A percentile compares a stretch with the other conserved stretches of the same genome.
Conservation (phyloP, 2,888 invertebrate species). For the Sialis fuliginosa region DNA sequence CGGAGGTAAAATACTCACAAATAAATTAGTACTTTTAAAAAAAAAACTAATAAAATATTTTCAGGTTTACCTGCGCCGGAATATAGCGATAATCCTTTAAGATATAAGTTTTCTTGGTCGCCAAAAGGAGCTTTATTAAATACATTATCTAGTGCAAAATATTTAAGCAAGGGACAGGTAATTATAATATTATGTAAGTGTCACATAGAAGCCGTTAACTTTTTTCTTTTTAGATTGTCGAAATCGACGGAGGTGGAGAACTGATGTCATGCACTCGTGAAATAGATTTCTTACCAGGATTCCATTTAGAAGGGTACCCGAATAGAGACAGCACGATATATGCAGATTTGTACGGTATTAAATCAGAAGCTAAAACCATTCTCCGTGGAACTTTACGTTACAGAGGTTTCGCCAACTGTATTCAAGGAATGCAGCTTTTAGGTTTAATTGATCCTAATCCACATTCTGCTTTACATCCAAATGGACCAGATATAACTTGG, state of each 20-base stretch:
- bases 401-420: conserved; percentile 70
- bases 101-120: conserved; percentile 95
- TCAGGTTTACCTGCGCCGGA: conserved; percentile 89
- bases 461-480: conserved; percentile 81
- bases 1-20: conserved; percentile 42
- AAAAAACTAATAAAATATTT: not conserved
- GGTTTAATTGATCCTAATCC: conserved; percentile 76
- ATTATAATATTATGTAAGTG: conserved; percentile 2
- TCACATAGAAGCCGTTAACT: conserved; percentile 2
- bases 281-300: conserved; percentile 87
- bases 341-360: conserved; percentile 70
- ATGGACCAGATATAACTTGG: conserved; percentile 95
- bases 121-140: conserved; percentile 86
- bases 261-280: conserved; percentile 66
- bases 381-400: conserved; percentile 89
- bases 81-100: conserved; percentile 73
- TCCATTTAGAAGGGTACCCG: conserved; percentile 90
- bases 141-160: conserved; percentile 78
- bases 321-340: conserved; percentile 92
- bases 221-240: conserved; percentile 43
- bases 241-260: conserved; percentile 76
- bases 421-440: conserved; percentile 70
- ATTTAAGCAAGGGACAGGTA: conserved; percentile 63
- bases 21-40: not conserved
- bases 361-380: conserved; percentile 67